phyloP scores from a whole-genome alignment of 2,797 vertebrate genomes.

The Poecilia gillii region DNA sequence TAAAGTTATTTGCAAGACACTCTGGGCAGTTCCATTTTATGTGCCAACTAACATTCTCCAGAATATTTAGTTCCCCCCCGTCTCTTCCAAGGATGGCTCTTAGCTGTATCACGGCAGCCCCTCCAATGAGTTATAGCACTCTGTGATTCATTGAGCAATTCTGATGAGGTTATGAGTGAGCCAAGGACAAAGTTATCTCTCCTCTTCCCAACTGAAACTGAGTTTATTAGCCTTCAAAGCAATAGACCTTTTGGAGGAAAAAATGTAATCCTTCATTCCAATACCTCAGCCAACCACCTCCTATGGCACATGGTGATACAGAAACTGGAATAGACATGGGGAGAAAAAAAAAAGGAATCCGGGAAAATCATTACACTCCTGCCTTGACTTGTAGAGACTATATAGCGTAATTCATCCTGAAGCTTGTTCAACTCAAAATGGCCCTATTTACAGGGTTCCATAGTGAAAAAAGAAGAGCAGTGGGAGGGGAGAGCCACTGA shows the following conservation, averaged over 20 bases:
- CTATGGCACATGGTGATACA: slow-evolving; percentile 36
- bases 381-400: slow-evolving; percentile 67
- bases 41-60: slow-evolving; percentile 9
- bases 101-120: slow-evolving; percentile 72
- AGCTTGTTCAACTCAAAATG: slow-evolving; percentile 74
- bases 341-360: slow-evolving; percentile 43
- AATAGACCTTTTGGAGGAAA: slow-evolving; percentile 39
- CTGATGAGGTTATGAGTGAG: slow-evolving; percentile 79
- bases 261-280: slow-evolving; percentile 54
- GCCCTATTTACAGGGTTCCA: slow-evolving; percentile 71
- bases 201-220: slow-evolving; percentile 73
- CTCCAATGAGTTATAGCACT: slow-evolving; percentile 68
- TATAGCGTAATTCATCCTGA: slow-evolving; percentile 72
- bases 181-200: slow-evolving; percentile 80
- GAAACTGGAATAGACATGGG: slow-evolving; percentile 18
- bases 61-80: slow-evolving; percentile 21
- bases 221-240: slow-evolving; percentile 75
- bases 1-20: not conserved
- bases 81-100: slow-evolving; percentile 64
- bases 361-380: slow-evolving; percentile 68
- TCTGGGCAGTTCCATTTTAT: not conserved
- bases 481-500: slow-evolving; percentile 21
- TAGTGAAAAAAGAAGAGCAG: slow-evolving; percentile 49
- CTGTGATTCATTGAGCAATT: slow-evolving; percentile 77
- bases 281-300: slow-evolving; percentile 45